Conservation (phyloP, 2,888 invertebrate genomes). For the Coronaproctus castanopsis region DNA sequence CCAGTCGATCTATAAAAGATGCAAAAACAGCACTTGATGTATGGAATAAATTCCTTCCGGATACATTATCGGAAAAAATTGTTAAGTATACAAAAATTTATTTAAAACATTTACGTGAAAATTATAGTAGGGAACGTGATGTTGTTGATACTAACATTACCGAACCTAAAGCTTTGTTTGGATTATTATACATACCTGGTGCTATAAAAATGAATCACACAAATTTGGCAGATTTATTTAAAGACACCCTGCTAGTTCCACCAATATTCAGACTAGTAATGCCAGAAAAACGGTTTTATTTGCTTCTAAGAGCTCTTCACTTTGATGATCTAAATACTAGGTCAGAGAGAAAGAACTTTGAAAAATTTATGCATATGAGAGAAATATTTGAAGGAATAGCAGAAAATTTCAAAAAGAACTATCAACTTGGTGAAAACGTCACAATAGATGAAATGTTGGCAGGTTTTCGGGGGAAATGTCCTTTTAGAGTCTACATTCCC, state of each 20-base stretch:
- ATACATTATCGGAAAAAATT: conserved; percentile 5
- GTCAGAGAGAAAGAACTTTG: neutral
- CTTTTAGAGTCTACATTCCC: neutral
- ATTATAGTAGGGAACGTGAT: conserved; percentile 5
- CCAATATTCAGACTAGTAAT: neutral
- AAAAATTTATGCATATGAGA: neutral
- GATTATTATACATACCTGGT: conserved; percentile 4
- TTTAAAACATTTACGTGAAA: conserved; percentile 5
- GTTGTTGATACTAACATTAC: neutral
- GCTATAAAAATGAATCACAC: neutral
- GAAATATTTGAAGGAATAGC: neutral
- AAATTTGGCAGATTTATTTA: neutral
- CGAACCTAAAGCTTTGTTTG: conserved; percentile 3
- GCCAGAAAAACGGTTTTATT: conserved; percentile 8
- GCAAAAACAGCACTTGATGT: conserved; percentile 2
- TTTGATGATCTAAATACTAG: conserved; percentile 5
- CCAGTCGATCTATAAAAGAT: conserved; percentile 1
- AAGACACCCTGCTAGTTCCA: neutral
- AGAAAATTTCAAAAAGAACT: conserved; percentile 1
- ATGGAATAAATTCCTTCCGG: conserved; percentile 7
- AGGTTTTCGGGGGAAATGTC: neutral
- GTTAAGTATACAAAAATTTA: conserved; percentile 9
- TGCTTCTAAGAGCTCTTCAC: conserved; percentile 5
- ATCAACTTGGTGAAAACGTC: conserved; percentile 2
- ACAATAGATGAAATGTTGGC: neutral